Conservation (phyloP, 92 coral and sea anemone genomes). For the Actinernus sp. region DNA sequence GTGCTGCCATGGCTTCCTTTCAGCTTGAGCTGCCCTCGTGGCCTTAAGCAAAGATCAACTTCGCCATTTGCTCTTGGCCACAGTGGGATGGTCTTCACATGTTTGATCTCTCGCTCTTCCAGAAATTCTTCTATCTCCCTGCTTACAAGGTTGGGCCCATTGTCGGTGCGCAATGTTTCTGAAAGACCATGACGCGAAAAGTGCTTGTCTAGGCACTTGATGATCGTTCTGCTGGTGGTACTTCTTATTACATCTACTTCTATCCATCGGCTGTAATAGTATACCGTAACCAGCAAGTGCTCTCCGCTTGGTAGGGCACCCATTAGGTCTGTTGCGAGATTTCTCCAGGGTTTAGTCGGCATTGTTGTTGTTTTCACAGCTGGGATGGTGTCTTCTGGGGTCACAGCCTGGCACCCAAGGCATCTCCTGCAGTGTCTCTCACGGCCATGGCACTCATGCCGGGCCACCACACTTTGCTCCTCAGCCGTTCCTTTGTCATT, state of each 20-base stretch:
- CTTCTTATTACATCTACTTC: conserved; percentile 49
- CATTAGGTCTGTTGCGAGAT: conserved; percentile 45
- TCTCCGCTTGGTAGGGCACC: conserved; percentile 55
- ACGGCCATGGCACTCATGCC: conserved; percentile 58
- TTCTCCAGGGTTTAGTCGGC: conserved; percentile 57
- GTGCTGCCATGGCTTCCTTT: conserved; percentile 25
- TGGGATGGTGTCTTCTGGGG: conserved; percentile 38
- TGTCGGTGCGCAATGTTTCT: too few species aligned
- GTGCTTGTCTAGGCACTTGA: conserved; percentile 36
- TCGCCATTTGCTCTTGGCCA: conserved; percentile 47
- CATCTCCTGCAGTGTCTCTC: conserved; percentile 33
- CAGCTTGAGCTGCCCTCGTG: conserved; percentile 41
- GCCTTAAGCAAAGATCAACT: conserved; percentile 37
- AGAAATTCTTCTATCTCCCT: too few species aligned
- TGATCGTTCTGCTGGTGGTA: conserved; percentile 31
- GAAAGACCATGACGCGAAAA: conserved; percentile 46
- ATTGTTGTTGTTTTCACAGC: conserved; percentile 44
- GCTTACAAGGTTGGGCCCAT: conserved; percentile 38
- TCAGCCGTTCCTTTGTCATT: conserved; percentile 41
- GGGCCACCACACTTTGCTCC: conserved; percentile 75
- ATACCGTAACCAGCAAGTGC: conserved; percentile 18
- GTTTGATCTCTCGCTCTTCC: too few species aligned
- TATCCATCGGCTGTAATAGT: conserved; percentile 55
- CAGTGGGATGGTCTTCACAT: conserved; percentile 45
- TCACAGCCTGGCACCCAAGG: conserved; percentile 55